Percentiles rank a stretch among this genome's conserved stretches.
phyloP scores from a whole-genome alignment of 2,113 vertebrate species.

The Sander vitreus region DNA sequence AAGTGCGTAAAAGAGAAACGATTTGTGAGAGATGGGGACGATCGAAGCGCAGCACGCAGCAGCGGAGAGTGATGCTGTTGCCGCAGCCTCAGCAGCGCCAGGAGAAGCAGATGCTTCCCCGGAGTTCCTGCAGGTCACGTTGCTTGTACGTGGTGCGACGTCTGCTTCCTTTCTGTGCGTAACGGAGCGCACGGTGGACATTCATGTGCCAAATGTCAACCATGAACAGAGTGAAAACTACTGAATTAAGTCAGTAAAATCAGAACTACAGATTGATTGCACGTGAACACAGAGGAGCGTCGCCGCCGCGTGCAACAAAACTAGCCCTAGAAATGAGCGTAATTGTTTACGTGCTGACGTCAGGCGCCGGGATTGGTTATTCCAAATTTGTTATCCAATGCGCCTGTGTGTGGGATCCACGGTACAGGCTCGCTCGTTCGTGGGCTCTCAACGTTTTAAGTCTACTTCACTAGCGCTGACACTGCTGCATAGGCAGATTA shows the following conservation, averaged over 20 bases:
- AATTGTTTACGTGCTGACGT: conserved; percentile 82
- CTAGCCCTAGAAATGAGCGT: conserved; percentile 63
- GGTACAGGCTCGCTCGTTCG: not conserved
- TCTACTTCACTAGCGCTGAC: not conserved
- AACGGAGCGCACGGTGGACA: conserved; percentile 36
- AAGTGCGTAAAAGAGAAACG: not conserved
- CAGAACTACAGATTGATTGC: not conserved
- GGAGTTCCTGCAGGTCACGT: conserved; percentile 75
- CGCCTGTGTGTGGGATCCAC: conserved; percentile 20
- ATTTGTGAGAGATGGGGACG: not conserved
- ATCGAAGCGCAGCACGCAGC: conserved; percentile 15
- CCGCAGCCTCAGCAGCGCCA: conserved; percentile 58
- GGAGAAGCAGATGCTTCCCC: conserved; percentile 54
- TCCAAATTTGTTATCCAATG: conserved; percentile 49
- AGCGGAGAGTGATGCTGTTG: conserved; percentile 34
- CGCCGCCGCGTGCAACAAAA: conserved; percentile 1
- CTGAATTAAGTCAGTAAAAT: not conserved
- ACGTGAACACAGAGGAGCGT: not conserved
- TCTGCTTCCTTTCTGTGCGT: conserved; percentile 52
- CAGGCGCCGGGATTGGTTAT: conserved; percentile 70
- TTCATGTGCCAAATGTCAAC: conserved; percentile 10
- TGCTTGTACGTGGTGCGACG: conserved; percentile 70
- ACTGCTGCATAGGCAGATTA: not conserved
- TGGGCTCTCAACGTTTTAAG: not conserved
- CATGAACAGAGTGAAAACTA: not conserved